Conservation (phyloP, 2,888 invertebrate species). For the Tachystola acroxantha region DNA sequence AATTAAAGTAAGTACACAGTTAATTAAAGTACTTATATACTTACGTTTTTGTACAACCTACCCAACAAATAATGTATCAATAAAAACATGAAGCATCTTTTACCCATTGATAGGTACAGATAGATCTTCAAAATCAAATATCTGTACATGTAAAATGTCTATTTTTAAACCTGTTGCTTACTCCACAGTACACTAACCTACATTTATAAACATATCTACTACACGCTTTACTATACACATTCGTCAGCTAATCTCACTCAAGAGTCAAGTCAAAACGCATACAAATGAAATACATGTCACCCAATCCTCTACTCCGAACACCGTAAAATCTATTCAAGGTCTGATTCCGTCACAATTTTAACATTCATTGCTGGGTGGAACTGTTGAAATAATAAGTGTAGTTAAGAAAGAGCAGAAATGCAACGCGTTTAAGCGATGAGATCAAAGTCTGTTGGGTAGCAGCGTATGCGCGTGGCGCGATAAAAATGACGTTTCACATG, state of each 20-base stretch:
- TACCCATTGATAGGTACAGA: too few species aligned
- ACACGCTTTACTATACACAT: slow-evolving; percentile 1
- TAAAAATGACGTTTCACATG: slow-evolving; percentile 52
- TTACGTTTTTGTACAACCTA: too few species aligned
- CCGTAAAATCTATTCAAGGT: neutral
- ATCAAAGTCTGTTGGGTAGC: slow-evolving; percentile 17
- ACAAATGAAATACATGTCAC: slow-evolving; percentile 18
- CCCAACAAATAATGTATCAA: too few species aligned
- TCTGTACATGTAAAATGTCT: too few species aligned
- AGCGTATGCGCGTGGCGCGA: slow-evolving; percentile 57
- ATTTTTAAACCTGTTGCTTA: too few species aligned
- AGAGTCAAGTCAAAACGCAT: slow-evolving; percentile 16
- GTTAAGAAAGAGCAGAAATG: slow-evolving; percentile 18
- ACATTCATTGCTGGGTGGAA: slow-evolving; percentile 12
- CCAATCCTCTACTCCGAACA: slow-evolving; percentile 14
- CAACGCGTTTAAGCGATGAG: slow-evolving; percentile 13
- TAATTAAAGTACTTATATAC: too few species aligned
- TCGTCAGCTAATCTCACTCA: slow-evolving; percentile 4
- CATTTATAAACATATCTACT: slow-evolving; percentile 2
- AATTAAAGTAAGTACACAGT: too few species aligned
- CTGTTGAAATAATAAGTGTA: neutral
- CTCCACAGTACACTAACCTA: slow-evolving; percentile 1
- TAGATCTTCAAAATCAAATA: too few species aligned
- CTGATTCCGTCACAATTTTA: neutral
- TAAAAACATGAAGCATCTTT: too few species aligned